These are phyloP conservation scores for Porphyrio hochstetteri DNA, from an alignment of 2,113 vertebrate genomes.

Conservation along the genomic window DNA sequence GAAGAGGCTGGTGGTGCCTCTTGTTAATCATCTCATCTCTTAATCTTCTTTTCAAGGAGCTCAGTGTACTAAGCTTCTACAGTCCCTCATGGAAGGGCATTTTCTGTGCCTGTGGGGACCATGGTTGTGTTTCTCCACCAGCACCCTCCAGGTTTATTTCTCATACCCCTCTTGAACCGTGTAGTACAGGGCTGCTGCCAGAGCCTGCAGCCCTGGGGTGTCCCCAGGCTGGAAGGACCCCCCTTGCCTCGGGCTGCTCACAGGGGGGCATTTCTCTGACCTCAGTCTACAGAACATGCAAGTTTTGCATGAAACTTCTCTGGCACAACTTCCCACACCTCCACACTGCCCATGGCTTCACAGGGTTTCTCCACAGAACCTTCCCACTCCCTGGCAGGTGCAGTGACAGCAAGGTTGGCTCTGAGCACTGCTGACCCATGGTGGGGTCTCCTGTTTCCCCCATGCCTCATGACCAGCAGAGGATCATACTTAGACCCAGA, in stretches of 20 bases:
- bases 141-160: not conserved
- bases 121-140: not conserved
- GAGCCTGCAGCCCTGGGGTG: no score
- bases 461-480: not conserved
- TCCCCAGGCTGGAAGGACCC: no score
- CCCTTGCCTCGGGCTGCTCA: not conserved
- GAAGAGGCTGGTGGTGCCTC: not conserved
- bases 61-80: not conserved
- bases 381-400: not conserved
- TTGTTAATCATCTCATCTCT: not conserved
- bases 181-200: not conserved
- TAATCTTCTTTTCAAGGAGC: not conserved
- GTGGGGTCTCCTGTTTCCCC: not conserved
- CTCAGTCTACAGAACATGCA: not conserved
- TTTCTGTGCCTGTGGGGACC: not conserved
- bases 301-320: not conserved
- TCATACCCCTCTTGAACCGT: not conserved
- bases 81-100: not conserved
- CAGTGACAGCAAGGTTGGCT: not conserved
- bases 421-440: not conserved
- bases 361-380: not conserved
- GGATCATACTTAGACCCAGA: not conserved
- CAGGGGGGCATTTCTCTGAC: not conserved
- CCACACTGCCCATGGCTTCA: not conserved
- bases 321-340: not conserved